Evolutionary conservation across 2,113 vertebrate genomes (phyloP).

Genomic region (Bolborhynchus lineola): DNA sequence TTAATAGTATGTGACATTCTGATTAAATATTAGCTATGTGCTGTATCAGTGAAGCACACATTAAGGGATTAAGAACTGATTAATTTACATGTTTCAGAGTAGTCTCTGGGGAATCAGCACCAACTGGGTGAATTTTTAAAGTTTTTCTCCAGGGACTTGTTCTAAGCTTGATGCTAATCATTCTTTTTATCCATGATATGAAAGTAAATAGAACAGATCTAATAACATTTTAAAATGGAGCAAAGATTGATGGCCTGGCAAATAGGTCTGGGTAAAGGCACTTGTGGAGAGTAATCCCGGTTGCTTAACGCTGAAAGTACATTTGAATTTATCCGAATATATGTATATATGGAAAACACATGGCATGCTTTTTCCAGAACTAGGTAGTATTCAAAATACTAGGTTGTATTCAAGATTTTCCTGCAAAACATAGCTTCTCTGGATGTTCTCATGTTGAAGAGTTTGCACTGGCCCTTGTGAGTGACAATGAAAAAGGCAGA

Average conservation of each 20-base stretch:
- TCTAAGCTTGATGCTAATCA: constrained; percentile 58
- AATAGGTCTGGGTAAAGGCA: constrained; percentile 12
- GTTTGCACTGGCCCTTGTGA: background rate
- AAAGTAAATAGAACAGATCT: constrained; percentile 46
- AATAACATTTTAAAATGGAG: constrained; percentile 24
- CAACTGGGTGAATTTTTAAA: constrained; percentile 55
- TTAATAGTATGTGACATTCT: constrained; percentile 30
- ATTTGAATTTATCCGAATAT: constrained; percentile 15
- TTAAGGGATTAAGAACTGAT: constrained; percentile 67
- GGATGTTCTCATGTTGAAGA: background rate
- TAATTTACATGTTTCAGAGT: constrained; percentile 31
- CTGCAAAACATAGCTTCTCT: fast-evolving
- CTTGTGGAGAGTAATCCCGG: background rate
- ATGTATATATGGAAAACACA: background rate
- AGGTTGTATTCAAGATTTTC: background rate
- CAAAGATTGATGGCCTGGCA: constrained; percentile 24
- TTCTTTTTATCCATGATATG: constrained; percentile 29
- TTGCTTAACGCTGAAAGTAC: background rate
- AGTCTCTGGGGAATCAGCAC: constrained; percentile 45
- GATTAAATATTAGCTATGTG: constrained; percentile 59
- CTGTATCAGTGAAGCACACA: constrained; percentile 50
- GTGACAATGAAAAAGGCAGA: background rate
- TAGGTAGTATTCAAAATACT: background rate
- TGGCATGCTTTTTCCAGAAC: background rate
- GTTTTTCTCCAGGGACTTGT: constrained; percentile 21